phyloP scores from a whole-genome alignment of 2,888 invertebrate species.

The Pollenia griseotomentosa region DNA sequence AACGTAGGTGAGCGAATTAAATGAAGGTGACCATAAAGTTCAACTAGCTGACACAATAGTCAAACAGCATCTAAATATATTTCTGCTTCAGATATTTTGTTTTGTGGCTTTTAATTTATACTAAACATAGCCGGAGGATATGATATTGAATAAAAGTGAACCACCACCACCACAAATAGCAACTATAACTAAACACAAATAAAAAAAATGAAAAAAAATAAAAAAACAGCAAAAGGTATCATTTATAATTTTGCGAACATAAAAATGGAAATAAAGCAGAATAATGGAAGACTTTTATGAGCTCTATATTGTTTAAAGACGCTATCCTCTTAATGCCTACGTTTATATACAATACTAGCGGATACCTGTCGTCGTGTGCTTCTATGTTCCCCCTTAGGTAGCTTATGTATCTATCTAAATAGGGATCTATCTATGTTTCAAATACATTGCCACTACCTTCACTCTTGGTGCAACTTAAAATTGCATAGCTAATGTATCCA shows the following conservation, averaged over 20 bases:
- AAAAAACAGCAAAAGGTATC: constrained; percentile 42
- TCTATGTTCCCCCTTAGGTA: too few relatives aligned
- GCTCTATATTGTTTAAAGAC: too few relatives aligned
- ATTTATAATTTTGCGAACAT: constrained; percentile 51
- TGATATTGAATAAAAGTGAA: constrained; percentile 65
- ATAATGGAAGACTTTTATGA: too few relatives aligned
- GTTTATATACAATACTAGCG: not conserved
- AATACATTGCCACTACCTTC: too few relatives aligned
- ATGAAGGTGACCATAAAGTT: constrained; percentile 81
- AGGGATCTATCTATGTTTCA: too few relatives aligned
- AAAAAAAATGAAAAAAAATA: not conserved
- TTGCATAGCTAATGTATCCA: too few relatives aligned
- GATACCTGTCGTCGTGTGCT: too few relatives aligned
- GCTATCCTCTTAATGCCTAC: not conserved
- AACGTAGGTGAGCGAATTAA: constrained; percentile 79
- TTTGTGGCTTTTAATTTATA: constrained; percentile 73
- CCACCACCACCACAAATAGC: constrained; percentile 45
- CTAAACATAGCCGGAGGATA: constrained; percentile 66
- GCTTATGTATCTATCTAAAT: too few relatives aligned
- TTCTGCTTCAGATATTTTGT: constrained; percentile 57
- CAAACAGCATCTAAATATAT: constrained; percentile 61
- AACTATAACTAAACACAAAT: constrained; percentile 26
- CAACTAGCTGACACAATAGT: constrained; percentile 81
- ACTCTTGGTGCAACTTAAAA: too few relatives aligned
- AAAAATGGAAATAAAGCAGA: not conserved